Evolutionary conservation across 2,888 invertebrate species (phyloP).

Genomic region (Tachina grossa): DNA sequence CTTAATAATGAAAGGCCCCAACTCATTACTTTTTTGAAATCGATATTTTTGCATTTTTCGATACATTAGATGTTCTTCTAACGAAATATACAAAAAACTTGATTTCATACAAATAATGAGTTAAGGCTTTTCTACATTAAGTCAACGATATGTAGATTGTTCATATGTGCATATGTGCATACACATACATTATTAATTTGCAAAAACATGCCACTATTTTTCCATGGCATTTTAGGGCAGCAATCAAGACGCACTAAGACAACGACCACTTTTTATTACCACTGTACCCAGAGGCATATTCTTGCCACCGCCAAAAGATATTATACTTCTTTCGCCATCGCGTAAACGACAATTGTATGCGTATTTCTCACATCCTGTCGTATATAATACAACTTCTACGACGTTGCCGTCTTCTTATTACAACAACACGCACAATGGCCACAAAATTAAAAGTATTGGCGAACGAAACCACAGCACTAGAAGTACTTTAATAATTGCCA

Average conservation of each 20-base stretch:
- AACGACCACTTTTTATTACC: conserved; percentile 88
- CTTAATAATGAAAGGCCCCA: no score
- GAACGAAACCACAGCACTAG: conserved; percentile 48
- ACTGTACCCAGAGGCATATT: conserved; percentile 92
- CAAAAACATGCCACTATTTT: neutral
- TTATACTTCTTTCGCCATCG: conserved; percentile 78
- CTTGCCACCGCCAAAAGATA: conserved; percentile 88
- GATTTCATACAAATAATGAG: no score
- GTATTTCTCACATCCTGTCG: conserved; percentile 86
- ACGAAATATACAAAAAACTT: no score
- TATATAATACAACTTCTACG: conserved; percentile 71
- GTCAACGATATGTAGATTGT: no score
- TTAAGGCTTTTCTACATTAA: no score
- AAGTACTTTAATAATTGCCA: conserved; percentile 58
- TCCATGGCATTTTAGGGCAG: conserved; percentile 75
- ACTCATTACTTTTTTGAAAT: no score
- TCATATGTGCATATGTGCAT: no score
- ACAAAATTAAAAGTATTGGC: conserved; percentile 52
- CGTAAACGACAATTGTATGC: conserved; percentile 85
- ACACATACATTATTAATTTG: no score
- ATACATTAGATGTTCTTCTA: no score
- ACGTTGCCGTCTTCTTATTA: conserved; percentile 39
- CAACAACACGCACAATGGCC: conserved; percentile 63
- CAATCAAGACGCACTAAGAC: conserved; percentile 75
- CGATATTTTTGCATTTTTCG: no score